These are phyloP conservation scores for Oithona nana DNA, from an alignment of 2,888 invertebrate genomes.

Conservation along the genomic window DNA sequence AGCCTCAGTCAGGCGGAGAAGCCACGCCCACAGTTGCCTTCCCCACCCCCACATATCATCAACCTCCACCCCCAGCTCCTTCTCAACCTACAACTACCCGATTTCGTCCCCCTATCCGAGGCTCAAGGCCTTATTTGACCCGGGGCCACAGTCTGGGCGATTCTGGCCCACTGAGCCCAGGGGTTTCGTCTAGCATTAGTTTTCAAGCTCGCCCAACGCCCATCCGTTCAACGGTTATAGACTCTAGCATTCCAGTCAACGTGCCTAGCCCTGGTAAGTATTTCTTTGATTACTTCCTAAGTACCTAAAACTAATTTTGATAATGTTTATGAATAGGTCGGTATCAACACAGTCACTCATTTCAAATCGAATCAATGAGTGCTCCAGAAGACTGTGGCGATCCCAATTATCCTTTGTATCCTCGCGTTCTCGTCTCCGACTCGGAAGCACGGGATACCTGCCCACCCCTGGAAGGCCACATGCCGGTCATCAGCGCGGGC, in stretches of 20 bases:
- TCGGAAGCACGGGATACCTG: slow-evolving; percentile 1
- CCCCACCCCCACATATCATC: neutral
- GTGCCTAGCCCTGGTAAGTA: too few species aligned
- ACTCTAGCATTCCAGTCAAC: too few species aligned
- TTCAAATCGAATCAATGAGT: slow-evolving; percentile 9
- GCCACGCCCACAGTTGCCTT: neutral
- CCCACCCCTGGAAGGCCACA: slow-evolving; percentile 16
- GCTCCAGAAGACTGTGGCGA: slow-evolving; percentile 12
- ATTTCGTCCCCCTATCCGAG: neutral
- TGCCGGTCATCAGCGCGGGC: slow-evolving; percentile 12
- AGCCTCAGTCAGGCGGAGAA: neutral
- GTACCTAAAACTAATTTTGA: too few species aligned
- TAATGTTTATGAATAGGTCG: too few species aligned
- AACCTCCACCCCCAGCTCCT: neutral
- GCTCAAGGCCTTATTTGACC: neutral
- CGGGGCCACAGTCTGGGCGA: neutral
- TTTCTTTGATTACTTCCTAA: too few species aligned
- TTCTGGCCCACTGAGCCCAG: neutral
- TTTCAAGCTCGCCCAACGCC: neutral
- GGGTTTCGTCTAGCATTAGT: neutral
- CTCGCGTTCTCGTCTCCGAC: slow-evolving; percentile 9
- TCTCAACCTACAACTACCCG: neutral
- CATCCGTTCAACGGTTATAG: too few species aligned
- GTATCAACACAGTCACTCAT: neutral
- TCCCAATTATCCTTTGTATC: neutral